phyloP scores from a whole-genome alignment of 2,888 invertebrate genomes.

The Hecatera dysodea region DNA sequence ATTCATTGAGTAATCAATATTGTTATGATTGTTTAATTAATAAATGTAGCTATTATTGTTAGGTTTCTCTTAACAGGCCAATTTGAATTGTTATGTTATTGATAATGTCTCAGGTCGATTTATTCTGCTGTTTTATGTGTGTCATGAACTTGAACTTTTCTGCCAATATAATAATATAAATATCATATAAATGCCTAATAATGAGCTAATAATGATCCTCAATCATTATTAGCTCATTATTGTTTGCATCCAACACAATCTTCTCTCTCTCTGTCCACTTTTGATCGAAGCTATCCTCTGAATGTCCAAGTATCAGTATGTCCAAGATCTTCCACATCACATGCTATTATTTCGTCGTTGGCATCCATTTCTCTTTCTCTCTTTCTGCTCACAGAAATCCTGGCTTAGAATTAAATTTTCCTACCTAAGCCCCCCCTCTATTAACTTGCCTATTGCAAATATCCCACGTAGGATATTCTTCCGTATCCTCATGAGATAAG shows the following conservation, averaged over 20 bases:
- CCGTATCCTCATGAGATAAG: slow-evolving; percentile 42
- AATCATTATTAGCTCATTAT: neutral
- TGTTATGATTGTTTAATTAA: slow-evolving; percentile 13
- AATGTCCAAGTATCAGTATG: neutral
- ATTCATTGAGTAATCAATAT: slow-evolving; percentile 13
- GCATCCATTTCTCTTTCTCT: neutral
- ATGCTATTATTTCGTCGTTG: neutral
- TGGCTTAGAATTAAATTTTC: neutral
- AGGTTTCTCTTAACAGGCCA: neutral
- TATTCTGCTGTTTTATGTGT: neutral
- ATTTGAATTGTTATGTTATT: neutral
- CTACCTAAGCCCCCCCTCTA: neutral
- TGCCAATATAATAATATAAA: neutral
- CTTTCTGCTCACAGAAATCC: neutral
- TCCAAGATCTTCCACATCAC: neutral
- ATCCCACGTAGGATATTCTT: slow-evolving; percentile 8
- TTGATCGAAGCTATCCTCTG: too few relatives aligned
- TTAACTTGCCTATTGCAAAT: neutral
- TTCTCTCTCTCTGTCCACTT: neutral
- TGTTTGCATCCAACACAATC: neutral
- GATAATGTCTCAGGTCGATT: neutral
- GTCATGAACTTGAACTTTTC: neutral
- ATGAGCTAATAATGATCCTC: too few relatives aligned
- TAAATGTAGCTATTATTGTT: slow-evolving; percentile 15
- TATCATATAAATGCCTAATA: too few relatives aligned